These are phyloP conservation scores for Listronotus bonariensis DNA, from an alignment of 1,140 invertebrate genomes.

Conservation along the genomic window DNA sequence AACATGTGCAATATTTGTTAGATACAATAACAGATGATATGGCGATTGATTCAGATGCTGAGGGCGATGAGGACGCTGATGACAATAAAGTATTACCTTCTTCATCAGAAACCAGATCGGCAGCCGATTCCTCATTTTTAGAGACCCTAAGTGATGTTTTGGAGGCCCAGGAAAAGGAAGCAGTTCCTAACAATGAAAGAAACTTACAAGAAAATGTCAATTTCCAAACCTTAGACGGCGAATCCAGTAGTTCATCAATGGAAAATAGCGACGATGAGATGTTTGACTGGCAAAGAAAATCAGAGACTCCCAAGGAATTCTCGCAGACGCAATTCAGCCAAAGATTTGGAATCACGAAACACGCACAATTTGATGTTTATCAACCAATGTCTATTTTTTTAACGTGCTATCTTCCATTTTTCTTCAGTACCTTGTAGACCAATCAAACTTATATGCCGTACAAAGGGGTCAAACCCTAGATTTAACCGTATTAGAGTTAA, in stretches of 20 bases:
- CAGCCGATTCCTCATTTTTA: not conserved
- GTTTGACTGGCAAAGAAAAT: conserved; percentile 1
- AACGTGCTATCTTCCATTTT: too few relatives aligned
- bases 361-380: too few relatives aligned
- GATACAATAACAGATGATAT: not conserved
- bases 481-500: too few relatives aligned
- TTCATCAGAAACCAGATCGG: not conserved
- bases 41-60: not conserved
- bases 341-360: not conserved
- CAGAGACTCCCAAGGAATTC: not conserved
- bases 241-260: not conserved
- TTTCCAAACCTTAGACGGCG: not conserved
- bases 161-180: not conserved
- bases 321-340: not conserved
- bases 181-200: not conserved
- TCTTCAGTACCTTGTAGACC: too few relatives aligned
- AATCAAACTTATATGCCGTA: too few relatives aligned
- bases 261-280: not conserved
- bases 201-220: not conserved
- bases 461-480: too few relatives aligned
- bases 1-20: not conserved
- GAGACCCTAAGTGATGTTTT: not conserved
- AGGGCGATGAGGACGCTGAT: not conserved
- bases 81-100: not conserved
- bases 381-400: too few relatives aligned